phyloP scores from a whole-genome alignment of 2,888 invertebrate species.

The Reticulitermes lucifugus region DNA sequence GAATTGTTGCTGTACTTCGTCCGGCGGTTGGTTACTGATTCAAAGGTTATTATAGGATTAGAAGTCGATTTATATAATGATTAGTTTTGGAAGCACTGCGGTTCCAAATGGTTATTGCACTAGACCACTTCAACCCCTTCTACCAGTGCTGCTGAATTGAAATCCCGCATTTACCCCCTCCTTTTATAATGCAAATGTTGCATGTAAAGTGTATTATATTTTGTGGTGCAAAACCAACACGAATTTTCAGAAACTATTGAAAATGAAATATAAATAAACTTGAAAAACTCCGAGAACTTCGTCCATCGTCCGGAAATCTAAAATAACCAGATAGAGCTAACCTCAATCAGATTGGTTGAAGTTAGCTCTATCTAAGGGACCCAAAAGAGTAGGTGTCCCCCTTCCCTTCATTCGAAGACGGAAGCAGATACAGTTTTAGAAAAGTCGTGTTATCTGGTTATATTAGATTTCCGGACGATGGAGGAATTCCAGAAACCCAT shows the following conservation, averaged over 20 bases:
- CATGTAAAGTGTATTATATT: not conserved
- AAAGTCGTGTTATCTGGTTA: no score
- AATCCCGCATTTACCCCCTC: not conserved
- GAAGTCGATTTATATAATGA: slow-evolving; percentile 2
- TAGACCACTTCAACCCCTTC: not conserved
- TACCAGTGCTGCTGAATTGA: not conserved
- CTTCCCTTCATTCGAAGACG: no score
- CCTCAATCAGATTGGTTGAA: no score
- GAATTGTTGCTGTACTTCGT: not conserved
- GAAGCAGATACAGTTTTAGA: no score
- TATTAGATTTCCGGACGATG: no score
- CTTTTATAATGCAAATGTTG: not conserved
- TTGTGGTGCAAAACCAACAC: slow-evolving; percentile 9
- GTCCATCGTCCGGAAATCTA: no score
- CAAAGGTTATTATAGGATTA: slow-evolving; percentile 7
- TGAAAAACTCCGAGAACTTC: not conserved
- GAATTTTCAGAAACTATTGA: not conserved
- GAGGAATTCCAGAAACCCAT: no score
- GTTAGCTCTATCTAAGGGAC: no score
- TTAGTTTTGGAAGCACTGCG: slow-evolving; percentile 3
- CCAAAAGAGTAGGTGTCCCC: no score
- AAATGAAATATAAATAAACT: not conserved
- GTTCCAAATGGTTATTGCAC: slow-evolving; percentile 2
- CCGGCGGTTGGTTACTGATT: not conserved
- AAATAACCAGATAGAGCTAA: no score